Evolutionary conservation across 2,888 invertebrate genomes (phyloP).

Genomic region (Balanococcus diminutus): DNA sequence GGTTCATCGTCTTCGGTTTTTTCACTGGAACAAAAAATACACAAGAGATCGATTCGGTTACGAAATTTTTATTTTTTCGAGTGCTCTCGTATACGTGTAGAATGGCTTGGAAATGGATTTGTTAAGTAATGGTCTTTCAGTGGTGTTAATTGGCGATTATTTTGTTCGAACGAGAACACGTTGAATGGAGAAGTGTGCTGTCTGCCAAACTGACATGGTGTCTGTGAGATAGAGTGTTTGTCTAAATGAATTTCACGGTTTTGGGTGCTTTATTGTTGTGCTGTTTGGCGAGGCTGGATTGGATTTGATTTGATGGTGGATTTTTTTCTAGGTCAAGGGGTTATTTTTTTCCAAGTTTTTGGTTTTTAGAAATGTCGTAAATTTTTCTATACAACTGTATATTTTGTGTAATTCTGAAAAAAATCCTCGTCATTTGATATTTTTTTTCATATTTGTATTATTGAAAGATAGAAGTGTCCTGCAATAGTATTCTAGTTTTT

Average conservation of each 20-base stretch:
- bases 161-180: not conserved
- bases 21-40: slow-evolving; percentile 21
- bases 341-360: too few relatives aligned
- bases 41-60: not conserved
- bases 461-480: too few relatives aligned
- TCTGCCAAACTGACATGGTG: not conserved
- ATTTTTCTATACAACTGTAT: too few relatives aligned
- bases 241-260: slow-evolving; percentile 12
- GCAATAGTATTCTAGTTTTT: too few relatives aligned
- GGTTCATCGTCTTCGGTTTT: slow-evolving; percentile 51
- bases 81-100: not conserved
- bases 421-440: too few relatives aligned
- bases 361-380: too few relatives aligned
- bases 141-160: not conserved
- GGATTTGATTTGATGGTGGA: not conserved
- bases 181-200: not conserved
- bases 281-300: not conserved
- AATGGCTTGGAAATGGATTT: not conserved
- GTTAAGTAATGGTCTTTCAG: not conserved
- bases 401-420: too few relatives aligned
- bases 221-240: not conserved
- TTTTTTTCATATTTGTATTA: too few relatives aligned
- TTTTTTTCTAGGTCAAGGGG: not conserved
- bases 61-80: not conserved
- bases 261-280: not conserved